Percentiles rank a stretch among this genome's conserved stretches.
Conservation (phyloP, 1,140 invertebrate species). For the Galendromus occidentalis region DNA sequence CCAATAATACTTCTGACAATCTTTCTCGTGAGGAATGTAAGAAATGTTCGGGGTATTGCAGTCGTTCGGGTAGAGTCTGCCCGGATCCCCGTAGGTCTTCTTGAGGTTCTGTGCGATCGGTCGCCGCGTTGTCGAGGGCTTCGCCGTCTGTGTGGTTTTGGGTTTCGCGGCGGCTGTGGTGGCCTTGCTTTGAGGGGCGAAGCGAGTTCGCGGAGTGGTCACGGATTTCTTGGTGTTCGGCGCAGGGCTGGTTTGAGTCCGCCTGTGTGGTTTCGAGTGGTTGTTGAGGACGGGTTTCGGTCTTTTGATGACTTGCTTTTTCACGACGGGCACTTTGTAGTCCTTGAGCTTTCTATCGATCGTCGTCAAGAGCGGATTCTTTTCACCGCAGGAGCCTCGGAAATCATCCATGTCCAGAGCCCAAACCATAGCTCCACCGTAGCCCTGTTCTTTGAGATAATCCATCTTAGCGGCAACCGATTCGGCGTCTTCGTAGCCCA, state of each 20-base stretch:
- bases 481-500: constrained; percentile 62
- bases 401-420: constrained; percentile 28
- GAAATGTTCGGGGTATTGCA: background rate
- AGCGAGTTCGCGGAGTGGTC: background rate
- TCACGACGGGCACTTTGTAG: constrained; percentile 42
- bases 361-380: constrained; percentile 30
- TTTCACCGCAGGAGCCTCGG: constrained; percentile 19
- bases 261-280: constrained; percentile 26
- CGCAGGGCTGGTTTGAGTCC: background rate
- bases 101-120: background rate
- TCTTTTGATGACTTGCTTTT: background rate
- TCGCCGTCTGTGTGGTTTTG: constrained; percentile 9
- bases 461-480: constrained; percentile 51
- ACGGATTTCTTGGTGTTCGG: background rate
- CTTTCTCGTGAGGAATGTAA: constrained; percentile 16
- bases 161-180: constrained; percentile 10
- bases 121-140: background rate
- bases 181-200: background rate
- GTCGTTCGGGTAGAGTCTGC: constrained; percentile 15
- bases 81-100: constrained; percentile 1
- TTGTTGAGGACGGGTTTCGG: constrained; percentile 6
- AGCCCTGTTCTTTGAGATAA: constrained; percentile 24
- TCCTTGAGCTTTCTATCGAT: constrained; percentile 49
- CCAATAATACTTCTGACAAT: constrained; percentile 25
- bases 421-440: constrained; percentile 31